These are phyloP conservation scores for Malurus elegans DNA, from an alignment of 2,113 vertebrate species.

Conservation along the genomic window DNA sequence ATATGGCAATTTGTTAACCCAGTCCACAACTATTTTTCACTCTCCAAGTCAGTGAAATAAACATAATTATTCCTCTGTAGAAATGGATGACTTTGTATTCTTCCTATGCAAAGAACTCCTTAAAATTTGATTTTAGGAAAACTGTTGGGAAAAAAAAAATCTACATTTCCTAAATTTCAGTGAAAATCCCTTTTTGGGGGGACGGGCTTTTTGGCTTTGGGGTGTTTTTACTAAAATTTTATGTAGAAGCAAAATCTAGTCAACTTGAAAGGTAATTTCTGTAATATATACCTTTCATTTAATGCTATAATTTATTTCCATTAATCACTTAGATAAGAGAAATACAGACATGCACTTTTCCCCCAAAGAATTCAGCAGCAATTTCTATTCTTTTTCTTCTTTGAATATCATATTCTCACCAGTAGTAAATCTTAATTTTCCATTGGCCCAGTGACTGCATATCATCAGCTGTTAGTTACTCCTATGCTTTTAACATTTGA, in stretches of 20 bases:
- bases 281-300: neutral
- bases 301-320: neutral
- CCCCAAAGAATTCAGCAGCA: neutral
- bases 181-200: neutral
- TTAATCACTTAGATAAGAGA: neutral
- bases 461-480: neutral
- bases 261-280: neutral
- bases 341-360: neutral
- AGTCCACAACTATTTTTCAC: neutral
- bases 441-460: neutral
- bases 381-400: neutral
- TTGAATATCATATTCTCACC: neutral
- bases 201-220: accelerated
- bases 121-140: neutral
- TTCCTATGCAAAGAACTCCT: neutral
- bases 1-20: neutral
- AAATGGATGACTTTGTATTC: neutral
- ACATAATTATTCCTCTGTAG: neutral
- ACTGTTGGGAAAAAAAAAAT: neutral
- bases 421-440: neutral
- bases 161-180: neutral
- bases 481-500: neutral
- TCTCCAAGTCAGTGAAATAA: neutral
- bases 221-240: neutral
- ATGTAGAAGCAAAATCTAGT: neutral